These are phyloP conservation scores for Ceuthmochares aereus DNA, from an alignment of 2,113 vertebrate genomes.

Conservation along the genomic window DNA sequence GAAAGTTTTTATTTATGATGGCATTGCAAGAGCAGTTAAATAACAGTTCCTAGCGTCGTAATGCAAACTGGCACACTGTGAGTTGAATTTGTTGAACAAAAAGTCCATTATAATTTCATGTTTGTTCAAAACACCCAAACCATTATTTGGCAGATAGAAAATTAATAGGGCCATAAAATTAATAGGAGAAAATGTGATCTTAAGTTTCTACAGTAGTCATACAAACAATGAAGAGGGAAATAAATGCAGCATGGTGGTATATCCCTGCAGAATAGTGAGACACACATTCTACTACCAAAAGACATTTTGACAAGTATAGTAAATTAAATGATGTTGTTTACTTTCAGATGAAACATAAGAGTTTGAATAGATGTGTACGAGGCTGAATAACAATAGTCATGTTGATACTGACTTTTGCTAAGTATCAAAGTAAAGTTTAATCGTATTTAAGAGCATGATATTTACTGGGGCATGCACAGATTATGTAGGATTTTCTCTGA, in stretches of 20 bases:
- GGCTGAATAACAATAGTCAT: neutral
- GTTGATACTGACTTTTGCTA: neutral
- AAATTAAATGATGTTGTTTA: conserved; percentile 17
- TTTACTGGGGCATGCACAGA: neutral
- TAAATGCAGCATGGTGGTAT: conserved; percentile 42
- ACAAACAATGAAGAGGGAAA: conserved; percentile 59
- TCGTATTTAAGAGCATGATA: neutral
- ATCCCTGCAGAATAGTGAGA: neutral
- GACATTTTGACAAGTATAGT: neutral
- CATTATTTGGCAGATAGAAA: conserved; percentile 66
- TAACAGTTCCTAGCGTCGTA: neutral
- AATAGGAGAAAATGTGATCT: conserved; percentile 69
- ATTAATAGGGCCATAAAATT: conserved; percentile 52
- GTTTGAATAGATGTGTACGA: neutral
- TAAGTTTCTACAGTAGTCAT: conserved; percentile 61
- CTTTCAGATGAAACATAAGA: neutral
- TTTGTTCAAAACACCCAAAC: conserved; percentile 60
- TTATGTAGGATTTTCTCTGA: neutral
- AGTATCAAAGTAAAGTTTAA: neutral
- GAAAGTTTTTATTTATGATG: neutral
- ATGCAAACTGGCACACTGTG: neutral
- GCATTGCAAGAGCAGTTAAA: neutral
- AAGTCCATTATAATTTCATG: conserved; percentile 58
- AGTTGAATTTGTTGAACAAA: conserved; percentile 63
- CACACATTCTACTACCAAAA: neutral